phyloP scores from a whole-genome alignment of 2,888 invertebrate species.

The Gymnoscelis rufifasciata region DNA sequence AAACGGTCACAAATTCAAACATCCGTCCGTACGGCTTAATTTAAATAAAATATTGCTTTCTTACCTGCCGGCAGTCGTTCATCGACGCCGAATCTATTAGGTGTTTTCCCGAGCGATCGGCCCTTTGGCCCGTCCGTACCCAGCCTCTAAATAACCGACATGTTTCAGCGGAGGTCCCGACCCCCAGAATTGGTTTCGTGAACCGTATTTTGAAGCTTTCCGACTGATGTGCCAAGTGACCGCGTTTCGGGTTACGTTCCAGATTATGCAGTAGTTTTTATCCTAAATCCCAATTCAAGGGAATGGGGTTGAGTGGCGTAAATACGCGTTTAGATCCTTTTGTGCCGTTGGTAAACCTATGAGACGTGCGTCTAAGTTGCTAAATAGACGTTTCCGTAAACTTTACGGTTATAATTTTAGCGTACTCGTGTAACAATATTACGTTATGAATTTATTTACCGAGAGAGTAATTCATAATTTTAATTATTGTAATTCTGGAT shows the following conservation, averaged over 20 bases:
- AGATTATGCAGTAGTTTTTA: not conserved
- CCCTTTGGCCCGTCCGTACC: constrained; percentile 45
- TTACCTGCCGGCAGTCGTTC: constrained; percentile 51
- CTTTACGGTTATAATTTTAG: no score
- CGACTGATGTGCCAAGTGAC: constrained; percentile 51
- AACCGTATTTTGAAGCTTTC: constrained; percentile 60
- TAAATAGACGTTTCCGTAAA: no score
- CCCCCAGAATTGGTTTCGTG: constrained; percentile 63
- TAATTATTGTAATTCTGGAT: no score
- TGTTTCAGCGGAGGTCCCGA: constrained; percentile 55
- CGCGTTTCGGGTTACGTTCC: constrained; percentile 20
- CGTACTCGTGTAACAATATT: no score
- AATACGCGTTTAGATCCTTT: not conserved
- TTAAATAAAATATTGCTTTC: constrained; percentile 63
- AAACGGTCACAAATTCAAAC: constrained; percentile 47
- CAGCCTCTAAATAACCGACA: constrained; percentile 64
- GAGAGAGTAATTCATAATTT: no score
- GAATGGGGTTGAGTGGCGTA: not conserved
- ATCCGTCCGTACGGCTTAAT: constrained; percentile 48
- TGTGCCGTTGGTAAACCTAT: no score
- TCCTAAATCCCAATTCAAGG: not conserved
- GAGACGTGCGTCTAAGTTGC: no score
- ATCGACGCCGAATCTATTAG: constrained; percentile 52
- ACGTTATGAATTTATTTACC: no score
- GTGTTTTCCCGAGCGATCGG: constrained; percentile 57